These are phyloP conservation scores for Dryobota labecula DNA, from an alignment of 2,888 invertebrate species.

Conservation along the genomic window DNA sequence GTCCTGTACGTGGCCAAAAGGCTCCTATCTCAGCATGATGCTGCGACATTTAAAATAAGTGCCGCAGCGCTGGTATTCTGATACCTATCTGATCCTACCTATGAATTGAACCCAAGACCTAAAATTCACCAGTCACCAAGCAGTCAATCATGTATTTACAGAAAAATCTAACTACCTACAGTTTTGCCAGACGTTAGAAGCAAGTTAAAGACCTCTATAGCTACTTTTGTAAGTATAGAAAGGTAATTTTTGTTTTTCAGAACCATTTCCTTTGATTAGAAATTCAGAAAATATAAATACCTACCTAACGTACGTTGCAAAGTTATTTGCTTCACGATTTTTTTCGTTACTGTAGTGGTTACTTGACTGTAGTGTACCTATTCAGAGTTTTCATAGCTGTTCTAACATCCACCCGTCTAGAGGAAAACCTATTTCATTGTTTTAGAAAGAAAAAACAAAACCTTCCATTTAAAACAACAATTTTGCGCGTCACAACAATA, in stretches of 20 bases:
- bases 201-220: slow-evolving; percentile 10
- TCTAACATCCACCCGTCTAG: background rate
- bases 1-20: too few species aligned
- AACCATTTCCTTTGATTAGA: slow-evolving; percentile 18
- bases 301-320: background rate
- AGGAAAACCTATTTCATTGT: background rate
- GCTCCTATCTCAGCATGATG: too few species aligned
- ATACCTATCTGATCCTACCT: background rate
- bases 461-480: slow-evolving; percentile 8
- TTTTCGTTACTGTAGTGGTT: slow-evolving; percentile 14
- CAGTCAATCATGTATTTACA: slow-evolving; percentile 11
- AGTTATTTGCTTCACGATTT: background rate
- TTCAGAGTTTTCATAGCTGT: background rate
- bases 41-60: too few species aligned
- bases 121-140: background rate
- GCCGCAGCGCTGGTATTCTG: too few species aligned
- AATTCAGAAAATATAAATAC: slow-evolving; percentile 17
- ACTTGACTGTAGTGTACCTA: background rate
- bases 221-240: slow-evolving; percentile 13
- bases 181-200: slow-evolving; percentile 16
- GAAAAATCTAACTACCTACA: slow-evolving; percentile 41
- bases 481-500: slow-evolving; percentile 24
- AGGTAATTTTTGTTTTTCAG: slow-evolving; percentile 39
- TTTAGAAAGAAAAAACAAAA: background rate
- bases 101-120: background rate